Evolutionary conservation across 2,797 vertebrate species (phyloP).

Genomic region (Spinus pinus): DNA sequence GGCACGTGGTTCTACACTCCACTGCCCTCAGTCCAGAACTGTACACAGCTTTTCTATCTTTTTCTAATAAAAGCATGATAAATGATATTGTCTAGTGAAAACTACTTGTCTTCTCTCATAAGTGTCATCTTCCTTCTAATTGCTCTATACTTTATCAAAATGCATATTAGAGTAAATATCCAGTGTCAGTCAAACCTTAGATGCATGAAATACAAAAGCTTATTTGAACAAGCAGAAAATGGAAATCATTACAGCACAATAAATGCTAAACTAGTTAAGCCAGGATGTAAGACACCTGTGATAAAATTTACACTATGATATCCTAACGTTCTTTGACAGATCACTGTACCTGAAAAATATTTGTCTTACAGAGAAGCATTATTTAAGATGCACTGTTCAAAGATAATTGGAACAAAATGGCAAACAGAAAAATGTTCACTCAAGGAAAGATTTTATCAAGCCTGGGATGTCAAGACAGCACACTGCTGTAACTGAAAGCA

Average conservation of each 20-base stretch:
- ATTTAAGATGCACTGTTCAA: not conserved
- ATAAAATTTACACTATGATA: not conserved
- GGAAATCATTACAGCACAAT: not conserved
- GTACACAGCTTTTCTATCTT: constrained; percentile 79
- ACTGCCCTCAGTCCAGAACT: constrained; percentile 81
- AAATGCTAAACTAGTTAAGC: constrained; percentile 13
- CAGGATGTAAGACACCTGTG: not conserved
- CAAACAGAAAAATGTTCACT: not conserved
- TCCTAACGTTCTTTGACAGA: not conserved
- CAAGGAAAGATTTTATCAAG: not conserved
- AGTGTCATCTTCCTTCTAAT: constrained; percentile 34
- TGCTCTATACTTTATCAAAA: constrained; percentile 6
- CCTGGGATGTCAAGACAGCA: not conserved
- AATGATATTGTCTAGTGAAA: constrained; percentile 71
- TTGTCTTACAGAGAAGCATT: not conserved
- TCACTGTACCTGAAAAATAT: not conserved
- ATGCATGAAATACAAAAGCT: not conserved
- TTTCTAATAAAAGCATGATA: constrained; percentile 80
- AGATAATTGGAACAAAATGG: not conserved
- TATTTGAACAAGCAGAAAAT: not conserved
- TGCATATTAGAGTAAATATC: not conserved
- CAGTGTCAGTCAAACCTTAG: not conserved
- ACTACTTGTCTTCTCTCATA: constrained; percentile 43
- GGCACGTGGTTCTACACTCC: constrained; percentile 86
- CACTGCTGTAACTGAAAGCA: not conserved